Percentiles rank a stretch among this genome's conserved stretches.
Evolutionary conservation across 2,888 invertebrate genomes (phyloP).

Genomic region (Ornithoptera priamus): DNA sequence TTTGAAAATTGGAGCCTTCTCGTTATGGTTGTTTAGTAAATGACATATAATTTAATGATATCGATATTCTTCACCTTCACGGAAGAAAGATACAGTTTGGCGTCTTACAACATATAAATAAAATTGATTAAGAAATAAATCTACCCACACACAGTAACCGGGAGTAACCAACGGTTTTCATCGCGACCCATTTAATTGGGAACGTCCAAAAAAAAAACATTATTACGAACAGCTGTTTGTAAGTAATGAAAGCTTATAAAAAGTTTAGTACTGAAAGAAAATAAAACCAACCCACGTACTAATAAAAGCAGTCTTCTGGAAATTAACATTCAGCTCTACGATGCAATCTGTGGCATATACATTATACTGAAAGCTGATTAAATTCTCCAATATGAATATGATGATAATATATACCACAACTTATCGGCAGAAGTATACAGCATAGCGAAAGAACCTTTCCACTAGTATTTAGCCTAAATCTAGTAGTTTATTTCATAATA

Average conservation of each 20-base stretch:
- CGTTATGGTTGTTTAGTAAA: too few species aligned
- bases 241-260: constrained; percentile 18
- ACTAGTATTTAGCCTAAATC: too few species aligned
- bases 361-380: constrained; percentile 11
- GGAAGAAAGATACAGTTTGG: not conserved
- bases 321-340: constrained; percentile 7
- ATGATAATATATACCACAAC: too few species aligned
- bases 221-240: constrained; percentile 12
- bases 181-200: not conserved
- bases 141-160: not conserved
- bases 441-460: too few species aligned
- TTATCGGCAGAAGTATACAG: too few species aligned
- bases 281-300: constrained; percentile 8
- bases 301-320: constrained; percentile 11
- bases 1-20: too few species aligned
- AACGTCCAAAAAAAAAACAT: constrained; percentile 18
- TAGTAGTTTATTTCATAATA: too few species aligned
- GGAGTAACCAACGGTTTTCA: not conserved
- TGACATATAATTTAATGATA: too few species aligned
- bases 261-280: constrained; percentile 12
- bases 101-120: not conserved
- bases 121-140: not conserved
- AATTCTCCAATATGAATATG: not conserved
- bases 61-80: too few species aligned
- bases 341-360: constrained; percentile 6